phyloP scores from a whole-genome alignment of 2,113 vertebrate genomes.

The Gadus chalcogrammus region DNA sequence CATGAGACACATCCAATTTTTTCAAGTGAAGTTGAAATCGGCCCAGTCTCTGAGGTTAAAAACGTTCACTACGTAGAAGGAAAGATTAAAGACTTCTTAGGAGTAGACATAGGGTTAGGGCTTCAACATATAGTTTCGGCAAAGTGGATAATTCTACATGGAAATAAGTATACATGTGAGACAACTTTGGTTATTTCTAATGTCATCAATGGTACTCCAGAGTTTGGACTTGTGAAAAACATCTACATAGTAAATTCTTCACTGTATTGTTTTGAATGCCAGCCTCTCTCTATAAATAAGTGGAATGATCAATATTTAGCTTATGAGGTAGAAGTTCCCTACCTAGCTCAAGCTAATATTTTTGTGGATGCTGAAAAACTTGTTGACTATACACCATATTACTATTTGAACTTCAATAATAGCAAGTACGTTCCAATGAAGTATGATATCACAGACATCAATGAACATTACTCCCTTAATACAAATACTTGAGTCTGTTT shows the following conservation, averaged over 20 bases:
- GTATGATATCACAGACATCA: constrained; percentile 24
- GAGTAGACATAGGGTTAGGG: constrained; percentile 12
- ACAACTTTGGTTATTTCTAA: constrained; percentile 24
- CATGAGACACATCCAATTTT: constrained; percentile 9
- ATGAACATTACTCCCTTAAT: neutral
- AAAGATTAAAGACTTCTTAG: constrained; percentile 1
- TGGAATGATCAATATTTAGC: constrained; percentile 27
- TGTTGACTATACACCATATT: constrained; percentile 25
- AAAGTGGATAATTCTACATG: constrained; percentile 21
- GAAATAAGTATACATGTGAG: constrained; percentile 19
- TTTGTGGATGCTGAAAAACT: constrained; percentile 20
- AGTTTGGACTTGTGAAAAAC: constrained; percentile 21
- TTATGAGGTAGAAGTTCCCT: constrained; percentile 11
- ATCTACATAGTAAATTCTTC: constrained; percentile 13
- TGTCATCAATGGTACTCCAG: constrained; percentile 18
- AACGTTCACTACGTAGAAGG: constrained; percentile 15
- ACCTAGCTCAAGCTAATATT: constrained; percentile 21
- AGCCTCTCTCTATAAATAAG: constrained; percentile 11
- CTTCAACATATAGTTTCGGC: neutral
- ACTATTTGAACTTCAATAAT: constrained; percentile 12
- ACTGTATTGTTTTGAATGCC: constrained; percentile 26
- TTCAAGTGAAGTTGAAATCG: constrained; percentile 13
- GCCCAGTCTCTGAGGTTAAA: constrained; percentile 13
- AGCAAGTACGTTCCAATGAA: constrained; percentile 26
- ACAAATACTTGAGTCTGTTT: neutral